Percentiles rank a stretch among this genome's conserved stretches.
Conservation (phyloP, 2,888 invertebrate genomes). For the Hirtodrosophila alboralis region DNA sequence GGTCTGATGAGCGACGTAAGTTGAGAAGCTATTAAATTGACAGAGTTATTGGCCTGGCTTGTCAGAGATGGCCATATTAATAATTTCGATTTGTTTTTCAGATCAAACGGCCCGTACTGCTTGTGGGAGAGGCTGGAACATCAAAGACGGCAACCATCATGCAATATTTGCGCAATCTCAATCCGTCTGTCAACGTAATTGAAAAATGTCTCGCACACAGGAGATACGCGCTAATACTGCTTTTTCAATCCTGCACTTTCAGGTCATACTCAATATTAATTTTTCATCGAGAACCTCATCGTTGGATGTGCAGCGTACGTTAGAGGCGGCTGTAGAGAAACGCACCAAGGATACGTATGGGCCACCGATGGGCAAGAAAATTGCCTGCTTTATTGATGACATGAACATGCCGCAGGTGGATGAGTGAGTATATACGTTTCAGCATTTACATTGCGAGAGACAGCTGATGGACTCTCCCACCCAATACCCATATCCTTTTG, state of each 20-base stretch:
- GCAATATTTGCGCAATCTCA: constrained; percentile 90
- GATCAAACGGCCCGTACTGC: constrained; percentile 91
- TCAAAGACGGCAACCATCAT: constrained; percentile 96
- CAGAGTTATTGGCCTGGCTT: neutral
- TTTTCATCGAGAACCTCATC: constrained; percentile 96
- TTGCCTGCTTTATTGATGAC: constrained; percentile 96
- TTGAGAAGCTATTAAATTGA: neutral
- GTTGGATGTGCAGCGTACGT: constrained; percentile 93
- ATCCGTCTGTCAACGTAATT: constrained; percentile 87
- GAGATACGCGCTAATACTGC: constrained; percentile 32
- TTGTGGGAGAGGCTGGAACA: constrained; percentile 96
- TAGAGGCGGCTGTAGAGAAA: constrained; percentile 95
- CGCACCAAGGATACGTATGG: constrained; percentile 95
- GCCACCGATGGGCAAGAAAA: constrained; percentile 94
- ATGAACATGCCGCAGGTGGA: constrained; percentile 96
- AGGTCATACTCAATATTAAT: constrained; percentile 93
- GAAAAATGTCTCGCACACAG: constrained; percentile 34
- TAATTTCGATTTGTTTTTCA: constrained; percentile 64
- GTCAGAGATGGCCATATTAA: no score
- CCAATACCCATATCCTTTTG: neutral
- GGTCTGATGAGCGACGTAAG: constrained; percentile 90
- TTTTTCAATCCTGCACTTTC: constrained; percentile 33
- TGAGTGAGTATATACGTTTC: constrained; percentile 72
- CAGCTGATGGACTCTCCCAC: constrained; percentile 23
- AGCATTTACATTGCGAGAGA: constrained; percentile 17